phyloP scores from a whole-genome alignment of 2,113 vertebrate species.

The Platysternon megacephalum region DNA sequence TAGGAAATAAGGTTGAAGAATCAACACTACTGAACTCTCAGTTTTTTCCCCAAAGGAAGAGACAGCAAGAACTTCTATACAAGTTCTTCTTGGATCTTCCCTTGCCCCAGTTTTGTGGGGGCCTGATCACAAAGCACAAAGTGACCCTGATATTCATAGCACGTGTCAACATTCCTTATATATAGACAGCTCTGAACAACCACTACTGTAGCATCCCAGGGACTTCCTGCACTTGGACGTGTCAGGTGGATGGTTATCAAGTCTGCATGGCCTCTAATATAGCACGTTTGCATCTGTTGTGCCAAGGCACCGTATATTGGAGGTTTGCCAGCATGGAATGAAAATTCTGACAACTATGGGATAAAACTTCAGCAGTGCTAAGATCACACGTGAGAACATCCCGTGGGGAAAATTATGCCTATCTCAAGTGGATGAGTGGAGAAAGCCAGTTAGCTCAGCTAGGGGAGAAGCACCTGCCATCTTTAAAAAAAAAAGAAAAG shows the following conservation, averaged over 20 bases:
- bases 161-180: background rate
- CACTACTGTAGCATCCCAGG: background rate
- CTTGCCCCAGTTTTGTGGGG: background rate
- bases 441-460: background rate
- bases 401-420: background rate
- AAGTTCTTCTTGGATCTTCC: conserved; percentile 8
- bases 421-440: background rate
- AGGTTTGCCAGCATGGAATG: background rate
- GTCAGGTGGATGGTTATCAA: background rate
- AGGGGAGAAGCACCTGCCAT: background rate
- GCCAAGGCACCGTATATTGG: background rate
- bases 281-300: background rate
- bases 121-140: rapidly evolving
- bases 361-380: background rate
- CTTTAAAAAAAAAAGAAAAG: too few species aligned
- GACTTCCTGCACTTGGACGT: background rate
- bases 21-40: background rate
- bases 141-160: background rate
- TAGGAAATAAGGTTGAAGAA: background rate
- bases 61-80: background rate
- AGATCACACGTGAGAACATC: background rate
- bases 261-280: background rate
- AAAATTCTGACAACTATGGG: background rate
- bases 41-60: background rate
- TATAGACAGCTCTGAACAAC: background rate